Base-by-base conservation (phyloP, 2,888 invertebrate genomes). In the Pammene fasciana region DNA sequence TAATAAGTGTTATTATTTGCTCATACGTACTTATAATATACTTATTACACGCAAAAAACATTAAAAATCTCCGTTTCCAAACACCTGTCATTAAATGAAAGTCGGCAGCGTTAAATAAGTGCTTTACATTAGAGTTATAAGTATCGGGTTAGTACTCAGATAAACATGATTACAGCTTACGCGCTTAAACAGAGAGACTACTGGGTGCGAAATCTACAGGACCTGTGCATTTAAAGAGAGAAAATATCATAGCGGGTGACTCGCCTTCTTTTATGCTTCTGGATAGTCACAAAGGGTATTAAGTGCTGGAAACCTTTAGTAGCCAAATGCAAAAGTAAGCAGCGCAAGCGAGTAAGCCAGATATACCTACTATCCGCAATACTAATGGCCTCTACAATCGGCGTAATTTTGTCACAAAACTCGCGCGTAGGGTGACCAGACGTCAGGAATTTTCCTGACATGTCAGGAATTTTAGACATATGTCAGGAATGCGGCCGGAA, bases 11-110 rank as follows among this genome's bases (percentile, higher is more conserved):
- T 62, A 52, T 50, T 26, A 62, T 62, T 52, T 62, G 62, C n/a
- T 41, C 38, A 38, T 38, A 48, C 36, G 18, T 61, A 50, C 38
- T 61, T 61, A 41, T 41, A 52, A 52, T 38, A 52, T 52, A 62
- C 41, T 62, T 62, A 62, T 52, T 52, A 62, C 62, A 52, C 13
- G n/a, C 18, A 62, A 45, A 62, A 68, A 64, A 34, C 62, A 61
- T 61, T 26, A 50, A 55, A n/a, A 61, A 34, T 16, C n/a, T 13
- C 59, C 13, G 57, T 64, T 65, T 65, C 18, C 52, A 50, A 64
- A 59, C 59, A 57, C 52, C 43, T 57, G 60, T 10, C 9, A 70
- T 65, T 65, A 70, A 65, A 70, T 55, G 70, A 70, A 70, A 70
- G 70, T 70, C 7, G 1, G 43, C 43, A 5, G 43, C 43, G 43